A percentile compares a stretch with the other conserved stretches of the same genome.
Conservation (phyloP, 2,888 invertebrate species). For the Caenorhabditis virilis region DNA sequence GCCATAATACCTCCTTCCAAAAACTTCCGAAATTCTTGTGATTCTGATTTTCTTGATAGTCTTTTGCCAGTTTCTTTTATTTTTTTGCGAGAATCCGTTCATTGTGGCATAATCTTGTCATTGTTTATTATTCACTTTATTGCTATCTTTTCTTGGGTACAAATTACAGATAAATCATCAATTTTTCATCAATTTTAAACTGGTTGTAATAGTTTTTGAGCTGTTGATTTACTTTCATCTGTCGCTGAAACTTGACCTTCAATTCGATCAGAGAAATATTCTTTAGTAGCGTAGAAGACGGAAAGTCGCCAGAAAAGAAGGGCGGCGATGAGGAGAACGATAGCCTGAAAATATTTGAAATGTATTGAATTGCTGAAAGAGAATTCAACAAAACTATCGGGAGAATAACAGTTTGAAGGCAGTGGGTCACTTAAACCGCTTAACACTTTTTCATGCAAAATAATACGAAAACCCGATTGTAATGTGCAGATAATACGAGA, state of each 20-base stretch:
- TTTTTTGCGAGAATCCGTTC: too few relatives aligned
- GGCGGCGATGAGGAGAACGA: conserved; percentile 29
- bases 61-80: conserved; percentile 2
- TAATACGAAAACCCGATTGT: too few relatives aligned
- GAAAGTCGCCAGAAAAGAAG: conserved; percentile 44
- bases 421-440: too few relatives aligned
- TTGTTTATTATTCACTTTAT: background rate
- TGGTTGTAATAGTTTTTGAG: conserved; percentile 39
- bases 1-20: conserved; percentile 2
- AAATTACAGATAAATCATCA: too few relatives aligned
- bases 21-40: too few relatives aligned
- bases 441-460: too few relatives aligned
- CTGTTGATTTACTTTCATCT: conserved; percentile 27
- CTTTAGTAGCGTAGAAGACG: conserved; percentile 31
- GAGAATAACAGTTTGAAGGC: too few relatives aligned
- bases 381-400: too few relatives aligned
- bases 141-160: too few relatives aligned
- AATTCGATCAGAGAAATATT: conserved; percentile 31
- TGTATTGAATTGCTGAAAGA: too few relatives aligned
- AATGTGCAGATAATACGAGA: too few relatives aligned
- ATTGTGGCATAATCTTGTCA: background rate
- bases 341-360: background rate
- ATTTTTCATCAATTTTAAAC: conserved; percentile 29
- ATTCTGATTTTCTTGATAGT: background rate
- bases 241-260: conserved; percentile 26